Evolutionary conservation across 64 coral and sea anemone genomes (phyloP).

Genomic region (Montipora sp.): DNA sequence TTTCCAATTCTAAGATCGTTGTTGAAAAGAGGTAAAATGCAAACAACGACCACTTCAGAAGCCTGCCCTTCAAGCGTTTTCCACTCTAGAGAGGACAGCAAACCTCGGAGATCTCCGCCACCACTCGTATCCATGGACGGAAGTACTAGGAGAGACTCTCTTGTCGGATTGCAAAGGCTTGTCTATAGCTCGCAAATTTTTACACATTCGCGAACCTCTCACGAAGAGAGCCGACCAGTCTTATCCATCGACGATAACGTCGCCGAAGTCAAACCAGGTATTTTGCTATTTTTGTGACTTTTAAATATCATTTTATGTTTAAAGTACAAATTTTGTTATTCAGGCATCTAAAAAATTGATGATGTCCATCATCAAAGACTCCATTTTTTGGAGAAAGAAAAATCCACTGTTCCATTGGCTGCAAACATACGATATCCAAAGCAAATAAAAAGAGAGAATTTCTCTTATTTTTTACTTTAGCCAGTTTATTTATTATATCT

Average conservation of each 20-base stretch:
- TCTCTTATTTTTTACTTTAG: background rate
- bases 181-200: conserved; percentile 92
- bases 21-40: background rate
- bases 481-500: conserved; percentile 31
- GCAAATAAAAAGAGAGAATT: background rate
- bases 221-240: conserved; percentile 24
- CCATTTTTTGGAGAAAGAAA: too few species aligned
- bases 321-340: too few species aligned
- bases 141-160: conserved; percentile 68
- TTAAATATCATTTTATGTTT: background rate
- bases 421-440: too few species aligned
- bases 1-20: background rate
- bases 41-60: background rate
- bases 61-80: background rate
- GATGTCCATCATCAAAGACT: too few species aligned
- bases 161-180: conserved; percentile 83
- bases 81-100: conserved; percentile 59
- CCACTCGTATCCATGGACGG: conserved; percentile 74
- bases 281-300: conserved; percentile 9
- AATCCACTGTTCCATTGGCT: too few species aligned
- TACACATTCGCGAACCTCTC: conserved; percentile 44
- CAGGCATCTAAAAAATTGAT: too few species aligned
- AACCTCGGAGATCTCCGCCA: conserved; percentile 77
- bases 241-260: conserved; percentile 32
- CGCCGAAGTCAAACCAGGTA: conserved; percentile 59